Conservation (phyloP, 2,888 invertebrate genomes). For the Caprella mutica region DNA sequence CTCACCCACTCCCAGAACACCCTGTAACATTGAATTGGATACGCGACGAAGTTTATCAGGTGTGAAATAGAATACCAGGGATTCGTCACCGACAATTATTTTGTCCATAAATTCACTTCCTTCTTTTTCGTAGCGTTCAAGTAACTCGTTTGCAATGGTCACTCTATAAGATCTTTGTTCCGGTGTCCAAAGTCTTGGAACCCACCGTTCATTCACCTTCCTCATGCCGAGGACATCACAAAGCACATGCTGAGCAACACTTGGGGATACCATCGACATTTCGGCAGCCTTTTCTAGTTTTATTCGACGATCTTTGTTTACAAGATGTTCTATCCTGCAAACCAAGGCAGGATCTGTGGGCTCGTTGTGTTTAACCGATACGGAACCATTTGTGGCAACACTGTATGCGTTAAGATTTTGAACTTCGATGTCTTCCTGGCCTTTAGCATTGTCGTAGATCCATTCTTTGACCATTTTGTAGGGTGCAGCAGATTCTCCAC, state of each 20-base stretch:
- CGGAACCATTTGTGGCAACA: slow-evolving; percentile 16
- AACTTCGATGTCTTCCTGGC: slow-evolving; percentile 19
- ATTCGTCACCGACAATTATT: slow-evolving; percentile 28
- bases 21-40: not conserved
- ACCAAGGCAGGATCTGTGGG: slow-evolving; percentile 29
- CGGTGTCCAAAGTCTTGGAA: slow-evolving; percentile 27
- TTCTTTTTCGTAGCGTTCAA: slow-evolving; percentile 22
- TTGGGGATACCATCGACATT: slow-evolving; percentile 17
- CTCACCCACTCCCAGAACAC: slow-evolving; percentile 5
- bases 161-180: slow-evolving; percentile 26
- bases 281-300: slow-evolving; percentile 21
- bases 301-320: slow-evolving; percentile 23
- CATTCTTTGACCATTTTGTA: slow-evolving; percentile 27
- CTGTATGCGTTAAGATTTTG: slow-evolving; percentile 1
- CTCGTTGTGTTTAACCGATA: slow-evolving; percentile 5
- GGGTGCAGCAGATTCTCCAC: slow-evolving; percentile 18
- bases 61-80: slow-evolving; percentile 23
- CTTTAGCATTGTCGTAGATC: slow-evolving; percentile 21
- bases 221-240: slow-evolving; percentile 26
- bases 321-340: slow-evolving; percentile 19
- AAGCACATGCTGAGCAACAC: slow-evolving; percentile 16
- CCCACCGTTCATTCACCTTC: slow-evolving; percentile 29
- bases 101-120: slow-evolving; percentile 21
- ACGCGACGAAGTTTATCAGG: slow-evolving; percentile 17
- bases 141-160: slow-evolving; percentile 21